Evolutionary conservation across 2,888 invertebrate genomes (phyloP), one percentile per base, ranked within the genome.

Genomic region (Spilarctia lutea): DNA sequence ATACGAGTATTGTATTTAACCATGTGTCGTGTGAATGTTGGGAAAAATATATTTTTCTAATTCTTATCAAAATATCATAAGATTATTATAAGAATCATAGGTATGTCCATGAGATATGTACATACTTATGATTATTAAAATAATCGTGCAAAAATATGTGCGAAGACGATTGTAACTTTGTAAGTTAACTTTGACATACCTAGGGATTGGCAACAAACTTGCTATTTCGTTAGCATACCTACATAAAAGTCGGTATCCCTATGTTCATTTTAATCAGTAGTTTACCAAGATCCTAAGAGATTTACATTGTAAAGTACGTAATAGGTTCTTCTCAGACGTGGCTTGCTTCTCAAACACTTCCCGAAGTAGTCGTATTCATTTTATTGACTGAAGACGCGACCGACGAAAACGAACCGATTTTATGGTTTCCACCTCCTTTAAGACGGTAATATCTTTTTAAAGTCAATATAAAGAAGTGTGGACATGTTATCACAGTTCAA

Each of bases 361-460:
- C 65, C 68, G 60, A 75, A 78, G 63, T 68, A 42, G 39, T 72
- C 42, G 75, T 76, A 73, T 80, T 79, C 56, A 27, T 73, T 81
- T 79, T 80, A 76, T 78, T 77, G 76, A 77, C 75, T 77, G 68
- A 71, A 71, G 72, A 60, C 24, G 65, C 71, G 67, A 73, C n/a
- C 16, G 35, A 60, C 39, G 35, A 60, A 68, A 74, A 72, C 39
- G 60, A 74, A 73, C 45, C 67, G 68, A 76, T 78, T 81, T 80
- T 74, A 80, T 70, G 56, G 72, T 73, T 76, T 73, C 10, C 45
- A 74, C 63, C 74, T 79, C 35, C 73, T 74, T 75, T 72, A 71
- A 73, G 66, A 33, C 30, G 35, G 4, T 35, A 74, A 80, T 75
- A 74, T 75, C 20, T 35, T 52, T 71, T 73, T 67, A 67, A 73